A percentile compares a stretch with the other conserved stretches of the same genome.
phyloP scores from a whole-genome alignment of 2,113 vertebrate genomes.

The Pipa parva region DNA sequence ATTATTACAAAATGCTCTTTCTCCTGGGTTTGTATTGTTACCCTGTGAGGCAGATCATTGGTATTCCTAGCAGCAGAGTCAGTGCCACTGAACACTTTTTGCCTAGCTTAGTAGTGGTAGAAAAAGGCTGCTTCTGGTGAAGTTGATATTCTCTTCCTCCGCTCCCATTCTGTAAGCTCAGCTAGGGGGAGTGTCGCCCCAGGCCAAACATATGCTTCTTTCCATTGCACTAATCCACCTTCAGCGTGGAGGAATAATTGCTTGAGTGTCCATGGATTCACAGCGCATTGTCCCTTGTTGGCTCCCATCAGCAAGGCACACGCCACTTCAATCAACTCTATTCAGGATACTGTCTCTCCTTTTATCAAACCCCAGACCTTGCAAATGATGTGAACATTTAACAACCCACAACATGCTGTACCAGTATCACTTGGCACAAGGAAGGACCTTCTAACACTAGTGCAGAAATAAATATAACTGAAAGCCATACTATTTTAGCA shows the following conservation, averaged over 20 bases:
- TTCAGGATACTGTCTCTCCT: conserved; percentile 80
- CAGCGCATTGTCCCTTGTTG: conserved; percentile 97
- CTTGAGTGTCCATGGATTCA: conserved; percentile 97
- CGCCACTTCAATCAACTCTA: conserved; percentile 97
- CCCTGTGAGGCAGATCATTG: not conserved
- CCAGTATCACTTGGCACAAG: conserved; percentile 47
- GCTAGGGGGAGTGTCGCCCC: conserved; percentile 97
- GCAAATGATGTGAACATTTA: conserved; percentile 69
- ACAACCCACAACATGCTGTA: conserved; percentile 65
- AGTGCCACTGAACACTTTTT: not conserved
- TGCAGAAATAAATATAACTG: not conserved
- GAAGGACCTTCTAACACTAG: not conserved
- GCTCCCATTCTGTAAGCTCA: conserved; percentile 91
- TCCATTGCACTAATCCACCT: conserved; percentile 99
- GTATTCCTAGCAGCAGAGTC: not conserved
- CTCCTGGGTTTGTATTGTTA: not conserved
- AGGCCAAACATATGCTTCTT: conserved; percentile 99
- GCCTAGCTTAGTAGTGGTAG: conserved; percentile 6
- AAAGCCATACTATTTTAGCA: no score
- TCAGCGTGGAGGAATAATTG: conserved; percentile 99
- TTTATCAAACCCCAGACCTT: conserved; percentile 83
- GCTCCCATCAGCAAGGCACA: conserved; percentile 98
- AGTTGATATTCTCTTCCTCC: conserved; percentile 83
- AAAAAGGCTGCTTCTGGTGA: conserved; percentile 61
- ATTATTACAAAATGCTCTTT: not conserved